Base-by-base conservation (phyloP, 2,888 invertebrate genomes). In the Mimas tiliae region DNA sequence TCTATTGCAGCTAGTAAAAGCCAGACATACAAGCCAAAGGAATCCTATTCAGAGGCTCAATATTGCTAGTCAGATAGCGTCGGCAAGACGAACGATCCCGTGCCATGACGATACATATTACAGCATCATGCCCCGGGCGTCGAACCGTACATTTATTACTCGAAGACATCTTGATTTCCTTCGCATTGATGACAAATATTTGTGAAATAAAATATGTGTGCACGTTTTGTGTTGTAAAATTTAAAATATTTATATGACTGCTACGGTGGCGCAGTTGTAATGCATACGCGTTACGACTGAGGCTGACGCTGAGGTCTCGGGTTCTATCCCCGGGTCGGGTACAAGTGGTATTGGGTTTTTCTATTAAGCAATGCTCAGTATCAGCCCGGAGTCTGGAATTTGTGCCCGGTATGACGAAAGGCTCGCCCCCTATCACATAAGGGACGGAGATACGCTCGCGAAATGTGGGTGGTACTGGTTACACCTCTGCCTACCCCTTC, bases 81-180 rank as follows among this genome's bases (percentile, higher is more conserved):
- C 38, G 45, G 1, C 14, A 58, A 58, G 42, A 58, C 12, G 58
- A 12, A 58, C 58, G 58, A 19, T 50, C 48, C 14, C 14, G 19
- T 19, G 19, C 42, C 19, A 19, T 55, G 38, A 42, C 58, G 38
- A 58, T n/a, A 19, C 53, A 38, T 34, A 42, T 42, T 42, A 42
- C 19, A 9, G 16, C 9, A 16, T 38, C 58, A 11, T n/a, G 55
- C 55, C 55, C 16, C 12, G 16, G 38, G 58, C 42, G 11, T 6
- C 38, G 19, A 19, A 42, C 19, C 14, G 16, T 19, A 42, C 42
- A 16, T 58, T 58, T 58, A 12, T 42, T 58, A n/a, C 33, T 0
- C 42, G 12, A 16, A 58, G 58, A 58, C 58, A 58, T 42, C 58
- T 42, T 58, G 42, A 58, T 58, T 58, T 19, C 19, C 12, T 6